Evolutionary conservation across 1,140 invertebrate species (phyloP).

Genomic region (Caenorhabditis latens): DNA sequence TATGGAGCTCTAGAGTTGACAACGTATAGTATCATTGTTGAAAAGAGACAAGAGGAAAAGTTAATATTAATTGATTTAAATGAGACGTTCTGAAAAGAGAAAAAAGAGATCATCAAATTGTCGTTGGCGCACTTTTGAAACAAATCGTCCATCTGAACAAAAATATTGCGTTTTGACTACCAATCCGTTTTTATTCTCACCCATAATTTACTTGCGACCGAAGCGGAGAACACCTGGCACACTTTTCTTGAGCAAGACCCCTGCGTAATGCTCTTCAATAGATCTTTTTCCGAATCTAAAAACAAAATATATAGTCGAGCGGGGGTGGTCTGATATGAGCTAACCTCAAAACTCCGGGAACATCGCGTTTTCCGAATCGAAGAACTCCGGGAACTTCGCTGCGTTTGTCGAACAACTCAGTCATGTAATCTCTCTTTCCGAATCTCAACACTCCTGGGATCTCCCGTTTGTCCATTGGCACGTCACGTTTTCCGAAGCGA

Average conservation of each 20-base stretch:
- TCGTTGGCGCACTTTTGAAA: conserved; percentile 40
- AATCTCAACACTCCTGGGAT: conserved; percentile 64
- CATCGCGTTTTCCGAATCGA: conserved; percentile 67
- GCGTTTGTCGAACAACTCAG: conserved; percentile 61
- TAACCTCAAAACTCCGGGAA: conserved; percentile 68
- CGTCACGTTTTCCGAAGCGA: conserved; percentile 68
- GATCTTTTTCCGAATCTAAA: conserved; percentile 66
- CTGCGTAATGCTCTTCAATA: conserved; percentile 60
- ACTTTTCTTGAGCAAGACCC: conserved; percentile 65
- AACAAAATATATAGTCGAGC: conserved; percentile 62
- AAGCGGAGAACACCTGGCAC: conserved; percentile 69
- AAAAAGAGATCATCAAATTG: conserved; percentile 33
- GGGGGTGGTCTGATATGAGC: conserved; percentile 60
- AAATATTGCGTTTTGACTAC: neutral
- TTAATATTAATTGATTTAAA: neutral
- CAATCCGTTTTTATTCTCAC: neutral
- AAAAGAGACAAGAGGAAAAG: conserved; percentile 42
- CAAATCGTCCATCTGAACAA: neutral
- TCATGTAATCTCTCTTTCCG: conserved; percentile 63
- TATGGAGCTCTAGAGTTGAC: conserved; percentile 53
- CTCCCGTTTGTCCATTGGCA: conserved; percentile 63
- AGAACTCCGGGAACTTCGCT: conserved; percentile 67
- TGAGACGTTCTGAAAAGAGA: conserved; percentile 16
- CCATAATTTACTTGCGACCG: conserved; percentile 54
- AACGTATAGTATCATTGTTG: conserved; percentile 53